phyloP scores from a whole-genome alignment of 2,888 invertebrate species.

The Cremastobaeus sp. region DNA sequence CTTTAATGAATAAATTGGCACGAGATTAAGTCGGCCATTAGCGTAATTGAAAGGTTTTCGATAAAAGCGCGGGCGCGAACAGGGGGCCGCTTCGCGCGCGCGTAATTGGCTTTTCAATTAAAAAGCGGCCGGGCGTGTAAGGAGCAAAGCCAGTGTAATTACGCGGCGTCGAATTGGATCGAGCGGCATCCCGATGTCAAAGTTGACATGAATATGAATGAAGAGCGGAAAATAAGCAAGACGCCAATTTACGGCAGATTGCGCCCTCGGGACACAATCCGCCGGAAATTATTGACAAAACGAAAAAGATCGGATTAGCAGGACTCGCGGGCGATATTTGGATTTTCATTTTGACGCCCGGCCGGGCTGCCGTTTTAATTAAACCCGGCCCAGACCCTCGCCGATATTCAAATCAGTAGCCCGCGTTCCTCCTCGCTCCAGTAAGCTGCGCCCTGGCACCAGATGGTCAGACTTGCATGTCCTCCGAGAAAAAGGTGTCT shows the following conservation, averaged over 20 bases:
- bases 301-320: constrained; percentile 50
- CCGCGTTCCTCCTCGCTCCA: constrained; percentile 67
- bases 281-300: constrained; percentile 59
- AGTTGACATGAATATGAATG: constrained; percentile 60
- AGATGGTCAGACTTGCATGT: constrained; percentile 72
- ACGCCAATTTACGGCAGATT: constrained; percentile 53
- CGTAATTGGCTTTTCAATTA: constrained; percentile 47
- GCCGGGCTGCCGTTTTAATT: constrained; percentile 74
- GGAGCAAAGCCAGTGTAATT: constrained; percentile 46
- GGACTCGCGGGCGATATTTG: constrained; percentile 66
- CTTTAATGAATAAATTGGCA: not conserved
- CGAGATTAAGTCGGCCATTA: constrained; percentile 11
- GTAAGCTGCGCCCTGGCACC: constrained; percentile 66
- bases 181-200: constrained; percentile 43
- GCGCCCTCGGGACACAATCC: constrained; percentile 27
- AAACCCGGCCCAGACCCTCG: constrained; percentile 65
- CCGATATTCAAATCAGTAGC: constrained; percentile 75
- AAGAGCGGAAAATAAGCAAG: constrained; percentile 52
- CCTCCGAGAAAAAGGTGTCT: constrained; percentile 72
- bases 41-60: constrained; percentile 26
- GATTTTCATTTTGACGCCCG: constrained; percentile 74
- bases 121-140: constrained; percentile 36
- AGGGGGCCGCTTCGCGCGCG: not conserved
- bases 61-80: constrained; percentile 13
- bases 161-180: constrained; percentile 29